Base-by-base conservation (phyloP, 1,140 invertebrate genomes). In the Macrobrachium rosenbergii region DNA sequence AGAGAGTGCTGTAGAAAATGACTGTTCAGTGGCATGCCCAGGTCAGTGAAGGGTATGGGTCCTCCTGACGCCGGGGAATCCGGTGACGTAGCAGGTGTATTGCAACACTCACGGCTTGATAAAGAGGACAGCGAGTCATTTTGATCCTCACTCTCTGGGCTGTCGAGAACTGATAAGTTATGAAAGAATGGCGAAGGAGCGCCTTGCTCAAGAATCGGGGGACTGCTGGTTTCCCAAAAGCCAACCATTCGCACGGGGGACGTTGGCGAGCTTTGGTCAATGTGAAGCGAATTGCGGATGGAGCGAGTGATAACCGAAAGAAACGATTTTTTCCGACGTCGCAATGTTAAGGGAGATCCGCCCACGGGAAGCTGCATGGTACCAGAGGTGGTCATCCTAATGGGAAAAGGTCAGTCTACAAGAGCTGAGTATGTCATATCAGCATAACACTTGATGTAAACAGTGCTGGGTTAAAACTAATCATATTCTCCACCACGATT, bases 201-300 rank as follows among this genome's bases (percentile, higher is more conserved):
- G 3, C 67, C 28, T 59, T 87, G 28, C 69, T 87, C 85, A 0
- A 75, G 69, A 43, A 87, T 87, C 16, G 69, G 37, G 28, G 85
- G 85, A 28, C 85, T 87, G 19, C 85, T 64, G 11, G 79, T 21
- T 37, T 87, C 85, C 17, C 69, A 28, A 28, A 75, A 87, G 17
- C 69, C 69, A 19, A 72, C 81, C 58, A 87, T 81, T 52, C 85
- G 85, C 69, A 87, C 85, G 1, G 85, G 85, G 5, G 85, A 87
- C 23, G 85, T 75, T 5, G 85, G 85, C 67, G 85, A 87, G 14
- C 62, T 19, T 8, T 76, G 69, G 69, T 87, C 85, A 7, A 81
- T 16, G 69, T 87, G 78, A 23, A 87, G 37, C 16, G 85, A 87
- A 28, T 64, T n/a, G 58, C 85, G 85, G 23, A 87, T 81, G 58